phyloP scores from a whole-genome alignment of 2,113 vertebrate genomes.

The Bagarius yarrelli region DNA sequence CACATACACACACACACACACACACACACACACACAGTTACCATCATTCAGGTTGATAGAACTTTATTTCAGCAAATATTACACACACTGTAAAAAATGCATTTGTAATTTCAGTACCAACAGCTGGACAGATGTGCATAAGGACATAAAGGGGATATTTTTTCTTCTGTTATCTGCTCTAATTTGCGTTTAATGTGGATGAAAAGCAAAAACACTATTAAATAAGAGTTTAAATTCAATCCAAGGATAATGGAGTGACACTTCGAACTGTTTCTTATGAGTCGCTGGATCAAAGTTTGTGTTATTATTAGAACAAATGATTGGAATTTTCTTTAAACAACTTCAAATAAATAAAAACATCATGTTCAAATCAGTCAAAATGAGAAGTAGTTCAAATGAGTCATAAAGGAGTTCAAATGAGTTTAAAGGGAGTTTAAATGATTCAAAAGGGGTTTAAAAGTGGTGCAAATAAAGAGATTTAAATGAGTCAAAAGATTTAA shows the following conservation, averaged over 20 bases:
- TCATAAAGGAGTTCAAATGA: neutral
- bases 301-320: neutral
- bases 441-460: too few relatives aligned
- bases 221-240: slow-evolving; percentile 28
- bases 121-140: slow-evolving; percentile 30
- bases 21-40: neutral
- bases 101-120: slow-evolving; percentile 68
- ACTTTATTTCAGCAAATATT: slow-evolving; percentile 96
- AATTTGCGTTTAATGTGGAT: neutral
- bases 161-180: neutral
- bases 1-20: slow-evolving; percentile 34
- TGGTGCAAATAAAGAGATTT: neutral
- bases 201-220: neutral
- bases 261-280: neutral
- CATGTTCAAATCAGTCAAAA: neutral
- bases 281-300: neutral
- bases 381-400: neutral
- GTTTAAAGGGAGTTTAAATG: neutral
- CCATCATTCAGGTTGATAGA: slow-evolving; percentile 80
- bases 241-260: neutral
- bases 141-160: neutral
- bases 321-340: too few relatives aligned
- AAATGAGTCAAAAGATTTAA: neutral
- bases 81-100: slow-evolving; percentile 88
- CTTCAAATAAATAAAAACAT: neutral